Conservation (phyloP, 2,797 vertebrate genomes). For the Diglossa cyanea region DNA sequence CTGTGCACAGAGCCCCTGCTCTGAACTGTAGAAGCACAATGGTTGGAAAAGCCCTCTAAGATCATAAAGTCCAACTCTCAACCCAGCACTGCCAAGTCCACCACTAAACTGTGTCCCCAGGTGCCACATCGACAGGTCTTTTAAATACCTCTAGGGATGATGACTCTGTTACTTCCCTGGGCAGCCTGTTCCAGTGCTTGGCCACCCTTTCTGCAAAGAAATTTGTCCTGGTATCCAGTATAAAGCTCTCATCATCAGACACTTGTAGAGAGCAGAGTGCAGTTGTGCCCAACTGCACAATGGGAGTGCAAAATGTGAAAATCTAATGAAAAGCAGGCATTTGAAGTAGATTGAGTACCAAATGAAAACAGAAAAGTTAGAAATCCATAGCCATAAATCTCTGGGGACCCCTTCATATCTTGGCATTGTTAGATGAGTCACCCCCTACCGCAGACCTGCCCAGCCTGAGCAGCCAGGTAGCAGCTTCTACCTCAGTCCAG, state of each 20-base stretch:
- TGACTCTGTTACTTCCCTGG: not conserved
- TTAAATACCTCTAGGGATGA: not conserved
- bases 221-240: not conserved
- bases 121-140: rapidly evolving
- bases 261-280: not conserved
- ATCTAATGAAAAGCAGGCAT: not conserved
- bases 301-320: not conserved
- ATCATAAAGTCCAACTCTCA: not conserved
- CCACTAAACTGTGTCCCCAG: not conserved
- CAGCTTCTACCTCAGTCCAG: not conserved
- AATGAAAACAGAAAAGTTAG: not conserved
- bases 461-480: not conserved
- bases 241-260: not conserved
- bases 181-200: not conserved
- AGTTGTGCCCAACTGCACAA: rapidly evolving
- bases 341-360: not conserved
- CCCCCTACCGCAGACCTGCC: not conserved
- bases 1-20: not conserved
- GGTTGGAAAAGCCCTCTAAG: not conserved
- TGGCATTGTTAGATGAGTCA: rapidly evolving
- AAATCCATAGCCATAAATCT: not conserved
- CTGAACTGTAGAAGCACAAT: not conserved
- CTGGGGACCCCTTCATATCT: not conserved
- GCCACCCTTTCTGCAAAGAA: not conserved
- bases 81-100: not conserved